These are phyloP conservation scores for Sebastes matsubarae DNA, from an alignment of 2,797 vertebrate genomes.

Conservation along the genomic window DNA sequence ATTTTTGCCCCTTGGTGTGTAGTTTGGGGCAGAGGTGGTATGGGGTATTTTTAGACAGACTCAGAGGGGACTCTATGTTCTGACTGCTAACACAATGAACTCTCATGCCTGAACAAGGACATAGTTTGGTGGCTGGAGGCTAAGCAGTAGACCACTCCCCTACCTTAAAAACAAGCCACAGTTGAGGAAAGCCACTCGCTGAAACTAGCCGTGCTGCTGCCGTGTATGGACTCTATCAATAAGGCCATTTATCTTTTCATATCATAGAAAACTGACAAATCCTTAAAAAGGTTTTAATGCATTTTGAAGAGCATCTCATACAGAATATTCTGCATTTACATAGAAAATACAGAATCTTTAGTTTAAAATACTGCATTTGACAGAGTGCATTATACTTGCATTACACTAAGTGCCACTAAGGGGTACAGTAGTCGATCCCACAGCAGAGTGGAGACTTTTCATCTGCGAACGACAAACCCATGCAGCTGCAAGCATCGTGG, in stretches of 20 bases:
- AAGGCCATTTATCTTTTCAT: constrained; percentile 6
- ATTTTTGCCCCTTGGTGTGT: constrained; percentile 50
- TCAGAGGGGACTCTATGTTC: constrained; percentile 60
- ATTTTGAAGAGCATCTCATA: background rate
- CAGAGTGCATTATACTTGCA: background rate
- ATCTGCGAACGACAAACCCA: constrained; percentile 19
- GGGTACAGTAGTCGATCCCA: background rate
- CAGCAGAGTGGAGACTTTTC: constrained; percentile 13
- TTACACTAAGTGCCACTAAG: background rate
- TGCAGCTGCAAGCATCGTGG: constrained; percentile 51
- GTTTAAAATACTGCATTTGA: background rate
- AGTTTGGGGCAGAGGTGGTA: constrained; percentile 60
- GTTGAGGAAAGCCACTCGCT: constrained; percentile 12
- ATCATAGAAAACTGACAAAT: background rate
- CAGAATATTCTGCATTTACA: background rate
- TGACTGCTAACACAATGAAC: constrained; percentile 68
- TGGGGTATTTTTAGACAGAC: constrained; percentile 73
- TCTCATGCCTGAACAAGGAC: constrained; percentile 68
- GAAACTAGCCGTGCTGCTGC: background rate
- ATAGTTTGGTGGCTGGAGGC: constrained; percentile 52
- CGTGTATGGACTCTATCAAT: constrained; percentile 1
- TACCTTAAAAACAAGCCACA: constrained; percentile 45
- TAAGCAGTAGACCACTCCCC: constrained; percentile 40
- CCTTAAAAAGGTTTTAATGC: background rate
- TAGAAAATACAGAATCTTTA: background rate